These are phyloP conservation scores for Mactra quadrangularis DNA, from an alignment of 1,140 invertebrate genomes.

Conservation along the genomic window DNA sequence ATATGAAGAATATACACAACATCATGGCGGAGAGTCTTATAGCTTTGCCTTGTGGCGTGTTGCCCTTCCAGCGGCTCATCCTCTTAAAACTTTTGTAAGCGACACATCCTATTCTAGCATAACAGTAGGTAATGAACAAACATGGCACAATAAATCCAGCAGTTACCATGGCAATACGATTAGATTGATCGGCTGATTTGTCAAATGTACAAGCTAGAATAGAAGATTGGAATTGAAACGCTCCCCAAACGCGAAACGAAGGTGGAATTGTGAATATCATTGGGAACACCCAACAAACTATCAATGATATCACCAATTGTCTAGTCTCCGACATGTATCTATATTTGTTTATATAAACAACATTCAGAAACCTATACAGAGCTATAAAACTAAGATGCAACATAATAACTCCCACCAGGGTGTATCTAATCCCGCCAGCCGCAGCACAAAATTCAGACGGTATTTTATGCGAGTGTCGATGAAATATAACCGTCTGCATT, in stretches of 20 bases:
- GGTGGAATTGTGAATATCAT: conserved; percentile 72
- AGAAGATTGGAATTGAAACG: conserved; percentile 70
- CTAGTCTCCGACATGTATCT: conserved; percentile 63
- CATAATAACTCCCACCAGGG: conserved; percentile 77
- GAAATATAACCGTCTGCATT: conserved; percentile 74
- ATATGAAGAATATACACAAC: conserved; percentile 72
- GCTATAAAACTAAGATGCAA: conserved; percentile 76
- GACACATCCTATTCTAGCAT: conserved; percentile 76
- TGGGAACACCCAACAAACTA: conserved; percentile 76
- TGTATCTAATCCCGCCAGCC: conserved; percentile 72
- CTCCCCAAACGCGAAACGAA: conserved; percentile 71
- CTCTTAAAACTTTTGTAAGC: conserved; percentile 72
- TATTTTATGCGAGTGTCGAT: conserved; percentile 64
- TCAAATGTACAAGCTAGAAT: conserved; percentile 78
- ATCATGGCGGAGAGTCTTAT: conserved; percentile 73
- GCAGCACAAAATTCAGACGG: conserved; percentile 68
- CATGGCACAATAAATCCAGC: conserved; percentile 76
- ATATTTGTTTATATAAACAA: conserved; percentile 74
- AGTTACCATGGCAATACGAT: conserved; percentile 74
- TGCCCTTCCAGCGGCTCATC: conserved; percentile 66
- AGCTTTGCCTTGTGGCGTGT: conserved; percentile 64
- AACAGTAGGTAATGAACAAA: conserved; percentile 77
- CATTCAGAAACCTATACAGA: conserved; percentile 76
- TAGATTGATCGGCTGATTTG: conserved; percentile 68
- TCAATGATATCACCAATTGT: conserved; percentile 65